Conservation (phyloP, 1,140 invertebrate genomes). For the Medauroidea extradentata region DNA sequence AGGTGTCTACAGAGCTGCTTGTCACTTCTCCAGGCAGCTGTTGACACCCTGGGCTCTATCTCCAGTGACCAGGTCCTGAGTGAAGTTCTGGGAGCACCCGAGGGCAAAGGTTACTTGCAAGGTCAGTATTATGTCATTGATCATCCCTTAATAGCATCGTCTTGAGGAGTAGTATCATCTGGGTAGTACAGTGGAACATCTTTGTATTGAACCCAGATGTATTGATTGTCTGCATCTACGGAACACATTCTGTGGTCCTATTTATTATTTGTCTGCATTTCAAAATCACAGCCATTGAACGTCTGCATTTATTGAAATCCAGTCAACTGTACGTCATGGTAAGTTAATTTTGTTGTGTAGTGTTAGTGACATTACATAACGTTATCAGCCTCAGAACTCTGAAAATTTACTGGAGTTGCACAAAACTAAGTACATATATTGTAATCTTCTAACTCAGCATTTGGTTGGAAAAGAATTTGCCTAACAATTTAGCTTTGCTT, state of each 20-base stretch:
- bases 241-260: not conserved
- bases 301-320: too few species aligned
- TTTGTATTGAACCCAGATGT: too few species aligned
- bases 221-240: not conserved
- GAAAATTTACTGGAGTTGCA: not conserved
- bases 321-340: too few species aligned
- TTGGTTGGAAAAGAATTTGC: too few species aligned
- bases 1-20: constrained; percentile 54
- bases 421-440: not conserved
- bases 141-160: not conserved
- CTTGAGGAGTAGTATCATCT: too few species aligned
- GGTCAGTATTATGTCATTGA: constrained; percentile 40
- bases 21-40: constrained; percentile 49
- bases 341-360: too few species aligned
- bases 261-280: not conserved
- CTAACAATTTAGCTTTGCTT: too few species aligned
- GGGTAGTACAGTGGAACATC: too few species aligned
- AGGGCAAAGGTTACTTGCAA: constrained; percentile 55
- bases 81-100: constrained; percentile 52
- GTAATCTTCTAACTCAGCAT: not conserved
- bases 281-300: too few species aligned
- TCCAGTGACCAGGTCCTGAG: constrained; percentile 50
- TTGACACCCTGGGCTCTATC: constrained; percentile 52
- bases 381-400: too few species aligned
- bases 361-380: too few species aligned